Conservation (phyloP, 2,888 invertebrate species). For the Phortica okadai region DNA sequence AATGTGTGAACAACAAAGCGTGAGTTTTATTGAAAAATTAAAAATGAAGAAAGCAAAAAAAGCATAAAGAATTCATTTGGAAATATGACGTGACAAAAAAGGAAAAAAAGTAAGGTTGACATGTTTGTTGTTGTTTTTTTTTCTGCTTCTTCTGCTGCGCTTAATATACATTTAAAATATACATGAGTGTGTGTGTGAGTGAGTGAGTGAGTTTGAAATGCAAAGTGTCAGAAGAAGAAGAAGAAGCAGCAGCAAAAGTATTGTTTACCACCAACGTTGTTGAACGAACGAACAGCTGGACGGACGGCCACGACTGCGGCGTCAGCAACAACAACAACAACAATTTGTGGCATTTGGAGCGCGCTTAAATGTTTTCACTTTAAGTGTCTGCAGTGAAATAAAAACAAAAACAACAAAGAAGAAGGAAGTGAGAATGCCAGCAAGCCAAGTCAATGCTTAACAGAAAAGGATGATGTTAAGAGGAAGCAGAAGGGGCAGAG, state of each 20-base stretch:
- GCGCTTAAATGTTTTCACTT: conserved; percentile 66
- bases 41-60: too few species aligned
- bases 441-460: neutral
- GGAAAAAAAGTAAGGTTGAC: too few species aligned
- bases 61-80: too few species aligned
- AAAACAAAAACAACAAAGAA: neutral
- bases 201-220: neutral
- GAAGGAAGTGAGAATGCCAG: neutral
- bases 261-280: conserved; percentile 52
- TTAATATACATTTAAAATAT: too few species aligned
- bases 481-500: neutral
- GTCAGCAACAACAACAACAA: neutral
- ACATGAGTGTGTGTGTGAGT: too few species aligned
- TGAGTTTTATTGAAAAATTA: conserved; percentile 24
- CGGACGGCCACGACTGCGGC: neutral
- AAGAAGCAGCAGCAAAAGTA: conserved; percentile 9
- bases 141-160: neutral
- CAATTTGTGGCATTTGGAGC: conserved; percentile 47
- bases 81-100: too few species aligned
- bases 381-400: conserved; percentile 46
- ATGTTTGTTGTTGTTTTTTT: conserved; percentile 23
- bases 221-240: conserved; percentile 7
- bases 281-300: neutral
- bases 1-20: conserved; percentile 22
- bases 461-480: neutral